These are phyloP conservation scores for Zeus faber DNA, from an alignment of 2,113 vertebrate genomes.

Conservation along the genomic window DNA sequence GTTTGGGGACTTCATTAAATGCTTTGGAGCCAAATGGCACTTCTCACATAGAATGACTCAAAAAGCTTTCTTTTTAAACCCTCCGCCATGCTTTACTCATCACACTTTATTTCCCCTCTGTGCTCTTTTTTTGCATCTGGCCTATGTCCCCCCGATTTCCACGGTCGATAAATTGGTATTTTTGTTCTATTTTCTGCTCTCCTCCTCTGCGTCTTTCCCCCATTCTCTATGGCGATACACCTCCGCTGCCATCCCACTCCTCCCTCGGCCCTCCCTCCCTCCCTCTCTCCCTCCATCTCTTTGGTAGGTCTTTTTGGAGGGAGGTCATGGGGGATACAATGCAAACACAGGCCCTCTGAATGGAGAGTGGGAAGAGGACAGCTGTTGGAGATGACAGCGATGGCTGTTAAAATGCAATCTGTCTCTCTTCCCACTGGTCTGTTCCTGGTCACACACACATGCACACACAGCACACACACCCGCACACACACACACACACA, in stretches of 20 bases:
- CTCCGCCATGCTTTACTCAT: no score
- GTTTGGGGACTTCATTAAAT: no score
- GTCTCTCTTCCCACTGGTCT: slow-evolving; percentile 74
- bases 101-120: not conserved
- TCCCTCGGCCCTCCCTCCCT: not conserved
- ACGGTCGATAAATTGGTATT: no score
- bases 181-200: slow-evolving; percentile 13
- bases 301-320: slow-evolving; percentile 62
- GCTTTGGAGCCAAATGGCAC: no score
- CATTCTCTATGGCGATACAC: not conserved
- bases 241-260: not conserved
- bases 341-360: slow-evolving; percentile 75
- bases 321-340: slow-evolving; percentile 74
- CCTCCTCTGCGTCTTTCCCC: not conserved
- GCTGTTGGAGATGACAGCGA: slow-evolving; percentile 82
- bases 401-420: slow-evolving; percentile 80
- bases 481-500: slow-evolving; percentile 15
- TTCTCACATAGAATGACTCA: no score
- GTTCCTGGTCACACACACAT: slow-evolving; percentile 51
- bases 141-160: no score
- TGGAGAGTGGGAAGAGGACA: slow-evolving; percentile 78
- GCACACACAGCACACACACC: slow-evolving; percentile 17
- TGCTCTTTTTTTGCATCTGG: not conserved
- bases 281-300: slow-evolving; percentile 24
- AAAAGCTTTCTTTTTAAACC: no score